A percentile compares a stretch with the other conserved stretches of the same genome.
Conservation (phyloP, 1,140 invertebrate genomes). For the Notospermus geniculatus region DNA sequence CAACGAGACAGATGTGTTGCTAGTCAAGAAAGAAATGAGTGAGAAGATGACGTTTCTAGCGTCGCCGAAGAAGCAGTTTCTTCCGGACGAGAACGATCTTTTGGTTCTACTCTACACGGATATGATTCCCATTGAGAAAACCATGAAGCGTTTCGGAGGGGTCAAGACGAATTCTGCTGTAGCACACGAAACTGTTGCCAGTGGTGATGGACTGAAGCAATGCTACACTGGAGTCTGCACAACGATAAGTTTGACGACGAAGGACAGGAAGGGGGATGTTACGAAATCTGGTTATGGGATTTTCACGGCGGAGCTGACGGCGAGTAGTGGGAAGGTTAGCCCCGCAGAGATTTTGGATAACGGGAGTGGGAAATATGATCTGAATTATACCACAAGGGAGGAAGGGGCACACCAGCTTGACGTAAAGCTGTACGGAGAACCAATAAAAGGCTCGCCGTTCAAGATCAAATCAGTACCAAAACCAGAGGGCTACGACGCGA, state of each 20-base stretch:
- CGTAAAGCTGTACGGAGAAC: conserved; percentile 56
- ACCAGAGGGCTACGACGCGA: conserved; percentile 20
- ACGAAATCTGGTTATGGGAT: conserved; percentile 46
- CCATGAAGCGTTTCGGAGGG: conserved; percentile 48
- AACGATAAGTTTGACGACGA: conserved; percentile 53
- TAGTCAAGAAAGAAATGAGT: conserved; percentile 61
- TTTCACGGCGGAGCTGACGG: conserved; percentile 34
- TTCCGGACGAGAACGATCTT: conserved; percentile 58
- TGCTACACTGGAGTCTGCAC: conserved; percentile 47
- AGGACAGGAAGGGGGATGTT: conserved; percentile 53
- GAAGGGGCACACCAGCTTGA: conserved; percentile 54
- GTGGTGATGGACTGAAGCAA: conserved; percentile 56
- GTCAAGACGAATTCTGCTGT: conserved; percentile 56
- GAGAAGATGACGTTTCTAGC: conserved; percentile 58
- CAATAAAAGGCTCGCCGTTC: conserved; percentile 59
- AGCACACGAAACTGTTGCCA: conserved; percentile 55
- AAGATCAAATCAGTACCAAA: conserved; percentile 41
- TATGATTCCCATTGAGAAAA: conserved; percentile 46
- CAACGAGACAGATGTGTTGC: conserved; percentile 59
- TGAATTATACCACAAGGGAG: conserved; percentile 53
- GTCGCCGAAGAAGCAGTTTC: conserved; percentile 49
- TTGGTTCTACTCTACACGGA: conserved; percentile 49
- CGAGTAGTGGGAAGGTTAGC: conserved; percentile 29
- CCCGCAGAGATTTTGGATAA: conserved; percentile 55
- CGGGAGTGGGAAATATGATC: conserved; percentile 58